A percentile compares a stretch with the other conserved stretches of the same genome.
phyloP scores from a whole-genome alignment of 2,888 invertebrate genomes.

The Tridacna gigas region DNA sequence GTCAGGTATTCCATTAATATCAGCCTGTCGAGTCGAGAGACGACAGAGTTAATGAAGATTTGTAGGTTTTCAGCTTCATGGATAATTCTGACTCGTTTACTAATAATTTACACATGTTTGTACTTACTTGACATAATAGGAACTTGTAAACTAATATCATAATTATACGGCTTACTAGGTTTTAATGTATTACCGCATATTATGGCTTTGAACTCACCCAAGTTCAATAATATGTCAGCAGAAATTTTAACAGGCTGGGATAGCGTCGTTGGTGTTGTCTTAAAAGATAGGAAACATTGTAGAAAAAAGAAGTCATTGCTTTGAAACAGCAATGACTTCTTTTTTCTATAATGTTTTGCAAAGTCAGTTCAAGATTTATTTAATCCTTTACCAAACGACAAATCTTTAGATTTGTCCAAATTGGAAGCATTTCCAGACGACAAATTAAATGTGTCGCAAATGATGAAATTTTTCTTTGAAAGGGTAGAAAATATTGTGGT shows the following conservation, averaged over 20 bases:
- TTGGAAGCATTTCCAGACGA: not conserved
- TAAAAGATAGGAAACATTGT: too few relatives aligned
- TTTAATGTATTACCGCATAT: too few relatives aligned
- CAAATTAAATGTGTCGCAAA: not conserved
- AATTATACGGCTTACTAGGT: not conserved
- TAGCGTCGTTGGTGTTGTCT: too few relatives aligned
- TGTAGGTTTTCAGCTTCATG: not conserved
- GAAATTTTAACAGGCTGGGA: too few relatives aligned
- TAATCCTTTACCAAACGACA: not conserved
- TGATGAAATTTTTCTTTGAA: not conserved
- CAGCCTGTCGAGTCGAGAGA: not conserved
- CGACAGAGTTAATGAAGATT: slow-evolving; percentile 23
- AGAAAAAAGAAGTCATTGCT: too few relatives aligned
- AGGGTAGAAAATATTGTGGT: not conserved
- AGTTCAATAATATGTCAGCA: too few relatives aligned
- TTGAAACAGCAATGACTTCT: too few relatives aligned
- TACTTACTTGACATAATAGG: slow-evolving; percentile 21
- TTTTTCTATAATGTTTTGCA: not conserved
- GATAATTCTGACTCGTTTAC: not conserved
- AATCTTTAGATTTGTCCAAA: not conserved
- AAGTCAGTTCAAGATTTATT: not conserved
- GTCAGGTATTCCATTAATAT: too few relatives aligned
- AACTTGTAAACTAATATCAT: slow-evolving; percentile 10
- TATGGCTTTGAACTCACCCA: too few relatives aligned
- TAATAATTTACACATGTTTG: slow-evolving; percentile 28